Percentiles rank a stretch among this genome's conserved stretches.
These are phyloP conservation scores for Petroica traversi DNA, from an alignment of 2,113 vertebrate species.

Conservation along the genomic window DNA sequence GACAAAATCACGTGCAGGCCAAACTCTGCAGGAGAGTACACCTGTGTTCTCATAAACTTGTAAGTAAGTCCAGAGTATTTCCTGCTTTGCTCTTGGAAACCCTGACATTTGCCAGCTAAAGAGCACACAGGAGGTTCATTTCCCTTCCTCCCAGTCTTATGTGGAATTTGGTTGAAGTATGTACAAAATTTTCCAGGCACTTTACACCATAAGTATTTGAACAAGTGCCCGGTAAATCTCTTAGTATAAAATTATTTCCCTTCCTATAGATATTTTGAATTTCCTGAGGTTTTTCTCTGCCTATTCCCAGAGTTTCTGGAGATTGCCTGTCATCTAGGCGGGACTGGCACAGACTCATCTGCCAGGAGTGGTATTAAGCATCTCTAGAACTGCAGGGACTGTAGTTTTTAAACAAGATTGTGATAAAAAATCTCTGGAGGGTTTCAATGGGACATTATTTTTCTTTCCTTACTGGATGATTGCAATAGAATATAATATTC, in stretches of 20 bases:
- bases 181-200: neutral
- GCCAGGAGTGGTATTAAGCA: neutral
- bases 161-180: neutral
- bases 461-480: neutral
- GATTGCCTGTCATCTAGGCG: neutral
- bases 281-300: neutral
- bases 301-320: neutral
- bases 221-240: neutral
- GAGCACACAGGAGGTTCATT: neutral
- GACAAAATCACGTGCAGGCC: neutral
- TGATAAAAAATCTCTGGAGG: neutral
- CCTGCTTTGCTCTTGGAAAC: neutral
- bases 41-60: neutral
- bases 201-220: neutral
- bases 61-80: neutral
- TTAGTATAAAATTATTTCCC: neutral
- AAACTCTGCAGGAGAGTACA: neutral
- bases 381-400: neutral
- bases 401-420: neutral
- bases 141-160: neutral
- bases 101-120: neutral
- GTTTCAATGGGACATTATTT: neutral
- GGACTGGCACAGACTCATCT: neutral
- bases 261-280: neutral
- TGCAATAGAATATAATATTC: neutral